Conservation (phyloP, 2,797 vertebrate genomes). For the Malacoctenus gilli region DNA sequence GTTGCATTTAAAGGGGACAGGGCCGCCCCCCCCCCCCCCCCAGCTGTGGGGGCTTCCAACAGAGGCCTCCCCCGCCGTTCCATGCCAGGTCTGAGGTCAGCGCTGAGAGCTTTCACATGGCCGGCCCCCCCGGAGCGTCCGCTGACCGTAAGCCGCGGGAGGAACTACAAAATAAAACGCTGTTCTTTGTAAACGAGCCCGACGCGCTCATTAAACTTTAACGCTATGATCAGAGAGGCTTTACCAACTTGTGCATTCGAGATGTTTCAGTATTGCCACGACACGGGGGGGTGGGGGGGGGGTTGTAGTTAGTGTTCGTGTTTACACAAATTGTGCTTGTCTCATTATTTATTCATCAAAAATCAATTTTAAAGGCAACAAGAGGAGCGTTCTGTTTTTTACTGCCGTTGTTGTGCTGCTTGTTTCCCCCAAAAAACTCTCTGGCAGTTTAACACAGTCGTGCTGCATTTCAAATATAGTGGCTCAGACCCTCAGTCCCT, state of each 20-base stretch:
- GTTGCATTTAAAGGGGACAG: constrained; percentile 14
- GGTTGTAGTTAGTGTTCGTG: too few relatives aligned
- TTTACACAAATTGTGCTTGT: constrained; percentile 23
- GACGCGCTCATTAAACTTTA: constrained; percentile 18
- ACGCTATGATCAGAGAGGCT: constrained; percentile 15
- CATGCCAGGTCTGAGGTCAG: constrained; percentile 22
- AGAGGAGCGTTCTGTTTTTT: too few relatives aligned
- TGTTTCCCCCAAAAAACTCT: too few relatives aligned
- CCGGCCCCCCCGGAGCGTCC: background rate
- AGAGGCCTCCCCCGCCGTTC: constrained; percentile 23
- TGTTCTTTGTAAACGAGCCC: constrained; percentile 9
- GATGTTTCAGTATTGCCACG: constrained; percentile 10
- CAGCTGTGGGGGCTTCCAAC: constrained; percentile 21
- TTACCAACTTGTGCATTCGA: constrained; percentile 25
- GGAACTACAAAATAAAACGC: constrained; percentile 7
- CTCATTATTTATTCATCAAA: constrained; percentile 43
- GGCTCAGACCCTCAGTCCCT: too few relatives aligned
- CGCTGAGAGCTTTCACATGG: constrained; percentile 24
- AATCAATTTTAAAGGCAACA: too few relatives aligned
- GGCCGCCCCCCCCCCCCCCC: too few relatives aligned
- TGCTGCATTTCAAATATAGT: too few relatives aligned
- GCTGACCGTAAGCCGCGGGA: background rate
- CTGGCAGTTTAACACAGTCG: too few relatives aligned
- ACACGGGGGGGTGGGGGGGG: background rate
- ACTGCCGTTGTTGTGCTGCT: too few relatives aligned